A percentile compares a stretch with the other conserved stretches of the same genome.
Conservation (phyloP, 2,888 invertebrate genomes). For the Chelonus formosanus region DNA sequence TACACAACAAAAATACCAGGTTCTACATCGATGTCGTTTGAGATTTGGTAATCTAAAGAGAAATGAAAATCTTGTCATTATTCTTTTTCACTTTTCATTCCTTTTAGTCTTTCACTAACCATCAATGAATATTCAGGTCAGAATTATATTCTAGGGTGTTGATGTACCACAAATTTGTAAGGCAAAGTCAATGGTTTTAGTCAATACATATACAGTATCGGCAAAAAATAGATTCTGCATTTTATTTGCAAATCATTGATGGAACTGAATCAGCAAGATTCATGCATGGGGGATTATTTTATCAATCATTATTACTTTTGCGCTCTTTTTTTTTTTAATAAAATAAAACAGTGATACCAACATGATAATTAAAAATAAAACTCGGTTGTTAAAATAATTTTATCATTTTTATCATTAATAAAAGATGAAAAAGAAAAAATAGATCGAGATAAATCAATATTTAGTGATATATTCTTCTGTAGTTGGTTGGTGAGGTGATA, state of each 20-base stretch:
- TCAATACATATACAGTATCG: no score
- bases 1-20: not conserved
- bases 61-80: conserved; percentile 20
- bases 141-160: conserved; percentile 28
- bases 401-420: no score
- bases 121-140: conserved; percentile 38
- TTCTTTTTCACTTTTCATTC: conserved; percentile 5
- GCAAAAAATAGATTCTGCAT: no score
- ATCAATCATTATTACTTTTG: no score
- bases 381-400: no score
- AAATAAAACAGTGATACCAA: no score
- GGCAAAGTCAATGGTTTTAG: conserved; percentile 26
- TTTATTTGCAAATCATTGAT: no score
- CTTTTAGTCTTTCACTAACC: not conserved
- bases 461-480: not conserved
- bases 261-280: no score
- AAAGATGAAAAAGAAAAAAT: not conserved
- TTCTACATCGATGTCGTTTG: not conserved
- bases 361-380: no score
- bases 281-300: no score
- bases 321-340: no score
- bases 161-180: conserved; percentile 30
- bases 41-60: conserved; percentile 11
- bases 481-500: conserved; percentile 18
- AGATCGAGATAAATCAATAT: conserved; percentile 17